Percentiles rank a stretch among this genome's conserved stretches.
These are phyloP conservation scores for Schmidtea mediterranea DNA, from an alignment of 1,140 invertebrate genomes.

Conservation along the genomic window DNA sequence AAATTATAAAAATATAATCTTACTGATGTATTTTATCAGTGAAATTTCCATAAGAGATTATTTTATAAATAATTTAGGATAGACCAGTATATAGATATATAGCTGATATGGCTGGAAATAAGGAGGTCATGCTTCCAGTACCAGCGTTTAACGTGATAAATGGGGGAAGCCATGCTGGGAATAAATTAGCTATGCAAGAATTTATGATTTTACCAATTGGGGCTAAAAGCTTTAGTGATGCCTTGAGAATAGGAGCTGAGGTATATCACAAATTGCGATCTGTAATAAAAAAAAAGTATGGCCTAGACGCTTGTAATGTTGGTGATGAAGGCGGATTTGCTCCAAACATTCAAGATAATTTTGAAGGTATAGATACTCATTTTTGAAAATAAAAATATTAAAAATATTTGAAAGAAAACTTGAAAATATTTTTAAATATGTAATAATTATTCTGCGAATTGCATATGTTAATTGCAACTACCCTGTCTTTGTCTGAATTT, in stretches of 20 bases:
- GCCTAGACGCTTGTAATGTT: conserved; percentile 50
- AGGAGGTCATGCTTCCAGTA: conserved; percentile 62
- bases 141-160: conserved; percentile 94
- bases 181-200: conserved; percentile 93
- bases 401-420: too few relatives aligned
- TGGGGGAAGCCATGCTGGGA: conserved; percentile 82
- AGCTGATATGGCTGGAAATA: conserved; percentile 70
- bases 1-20: too few relatives aligned
- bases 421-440: too few relatives aligned
- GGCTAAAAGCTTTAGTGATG: conserved; percentile 62
- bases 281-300: conserved; percentile 50
- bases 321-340: conserved; percentile 98
- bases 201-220: conserved; percentile 78
- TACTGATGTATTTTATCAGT: too few relatives aligned
- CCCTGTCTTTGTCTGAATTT: too few relatives aligned
- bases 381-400: too few relatives aligned
- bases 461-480: too few relatives aligned
- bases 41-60: too few relatives aligned
- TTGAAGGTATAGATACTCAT: too few relatives aligned
- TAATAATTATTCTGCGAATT: too few relatives aligned
- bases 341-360: conserved; percentile 57
- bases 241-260: conserved; percentile 90
- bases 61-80: neutral
- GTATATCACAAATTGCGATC: conserved; percentile 82
- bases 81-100: conserved; percentile 51